phyloP scores from a whole-genome alignment of 2,797 vertebrate species.

The Chloroceryle amazona region DNA sequence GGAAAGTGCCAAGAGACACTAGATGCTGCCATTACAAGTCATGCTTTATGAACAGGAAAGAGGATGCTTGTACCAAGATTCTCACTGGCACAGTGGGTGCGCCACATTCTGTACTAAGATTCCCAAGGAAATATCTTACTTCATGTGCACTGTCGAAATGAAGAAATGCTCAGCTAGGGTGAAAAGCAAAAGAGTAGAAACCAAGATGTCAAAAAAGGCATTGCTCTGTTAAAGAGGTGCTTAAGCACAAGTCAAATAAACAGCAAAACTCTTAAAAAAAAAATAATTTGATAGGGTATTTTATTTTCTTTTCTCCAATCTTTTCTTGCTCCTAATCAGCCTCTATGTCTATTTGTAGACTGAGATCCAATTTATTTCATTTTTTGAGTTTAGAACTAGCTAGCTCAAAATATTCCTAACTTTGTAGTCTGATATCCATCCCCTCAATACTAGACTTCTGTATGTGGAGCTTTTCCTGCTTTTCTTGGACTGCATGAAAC shows the following conservation, averaged over 20 bases:
- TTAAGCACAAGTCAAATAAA: not conserved
- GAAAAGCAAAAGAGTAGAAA: not conserved
- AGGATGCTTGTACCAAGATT: constrained; percentile 5
- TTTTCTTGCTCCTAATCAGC: not conserved
- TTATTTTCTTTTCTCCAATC: not conserved
- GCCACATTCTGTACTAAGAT: not conserved
- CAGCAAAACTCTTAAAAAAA: not conserved
- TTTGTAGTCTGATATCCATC: not conserved
- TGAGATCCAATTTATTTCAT: not conserved
- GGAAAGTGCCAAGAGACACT: constrained; percentile 38
- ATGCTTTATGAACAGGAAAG: not conserved
- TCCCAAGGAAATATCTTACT: not conserved
- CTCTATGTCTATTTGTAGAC: not conserved
- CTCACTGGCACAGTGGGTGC: not conserved
- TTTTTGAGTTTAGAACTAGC: not conserved
- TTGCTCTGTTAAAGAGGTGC: not conserved
- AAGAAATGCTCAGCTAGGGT: not conserved
- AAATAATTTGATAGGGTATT: not conserved
- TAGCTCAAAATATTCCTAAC: not conserved
- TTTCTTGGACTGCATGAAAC: not conserved
- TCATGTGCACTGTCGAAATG: not conserved
- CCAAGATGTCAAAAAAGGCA: not conserved
- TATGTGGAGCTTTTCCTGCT: not conserved
- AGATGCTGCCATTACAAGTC: not conserved
- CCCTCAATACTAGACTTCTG: not conserved